Conservation (phyloP, 1,140 invertebrate genomes). For the Apocrypta bakeri region DNA sequence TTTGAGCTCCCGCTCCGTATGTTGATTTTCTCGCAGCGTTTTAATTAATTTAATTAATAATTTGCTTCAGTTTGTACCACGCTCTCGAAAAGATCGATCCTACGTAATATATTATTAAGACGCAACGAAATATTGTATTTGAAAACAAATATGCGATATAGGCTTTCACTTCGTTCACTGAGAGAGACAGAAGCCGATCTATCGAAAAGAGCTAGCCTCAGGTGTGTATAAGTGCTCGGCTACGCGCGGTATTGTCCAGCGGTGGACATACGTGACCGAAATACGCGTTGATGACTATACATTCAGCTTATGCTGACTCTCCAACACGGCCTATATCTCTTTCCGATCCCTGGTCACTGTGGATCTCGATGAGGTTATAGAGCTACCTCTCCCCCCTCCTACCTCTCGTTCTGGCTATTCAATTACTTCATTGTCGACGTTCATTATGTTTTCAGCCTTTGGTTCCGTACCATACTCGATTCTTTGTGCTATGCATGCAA, state of each 20-base stretch:
- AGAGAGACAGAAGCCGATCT: not conserved
- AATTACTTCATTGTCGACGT: conserved; percentile 44
- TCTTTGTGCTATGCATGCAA: not conserved
- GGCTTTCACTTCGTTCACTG: not conserved
- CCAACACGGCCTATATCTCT: not conserved
- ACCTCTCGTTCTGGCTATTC: not conserved
- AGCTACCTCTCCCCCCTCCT: no score
- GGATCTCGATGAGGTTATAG: conserved; percentile 18
- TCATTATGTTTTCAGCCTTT: conserved; percentile 19
- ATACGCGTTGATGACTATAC: conserved; percentile 51
- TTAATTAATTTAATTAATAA: not conserved
- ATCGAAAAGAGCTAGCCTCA: not conserved
- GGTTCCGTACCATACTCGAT: not conserved
- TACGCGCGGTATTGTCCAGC: not conserved
- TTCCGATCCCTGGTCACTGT: not conserved
- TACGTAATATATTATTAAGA: no score
- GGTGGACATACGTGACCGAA: conserved; percentile 53
- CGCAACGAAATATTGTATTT: no score
- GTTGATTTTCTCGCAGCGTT: not conserved
- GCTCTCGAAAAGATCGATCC: not conserved
- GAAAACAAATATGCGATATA: no score
- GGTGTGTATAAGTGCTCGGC: not conserved
- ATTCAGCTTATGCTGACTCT: not conserved
- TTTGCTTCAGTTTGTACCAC: not conserved
- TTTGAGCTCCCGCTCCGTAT: not conserved